Percentiles rank a stretch among this genome's conserved stretches.
Conservation (phyloP, 2,113 vertebrate species). For the Pachycephala philippinensis region DNA sequence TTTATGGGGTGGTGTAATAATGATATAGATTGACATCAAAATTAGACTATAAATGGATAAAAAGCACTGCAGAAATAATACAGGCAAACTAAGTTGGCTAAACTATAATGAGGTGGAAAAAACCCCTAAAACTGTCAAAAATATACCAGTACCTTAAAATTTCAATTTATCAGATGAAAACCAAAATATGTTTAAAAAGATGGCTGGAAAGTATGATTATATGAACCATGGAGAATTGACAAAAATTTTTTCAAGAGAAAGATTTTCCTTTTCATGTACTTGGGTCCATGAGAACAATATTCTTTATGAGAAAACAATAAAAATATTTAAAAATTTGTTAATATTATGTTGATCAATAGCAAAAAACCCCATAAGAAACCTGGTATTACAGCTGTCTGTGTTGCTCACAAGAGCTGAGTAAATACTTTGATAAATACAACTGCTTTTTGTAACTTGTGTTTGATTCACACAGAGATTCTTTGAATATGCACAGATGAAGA, state of each 20-base stretch:
- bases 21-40: not conserved
- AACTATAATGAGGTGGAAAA: not conserved
- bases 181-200: not conserved
- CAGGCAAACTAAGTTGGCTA: not conserved
- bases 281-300: not conserved
- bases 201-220: not conserved
- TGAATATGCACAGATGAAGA: conserved; percentile 35
- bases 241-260: not conserved
- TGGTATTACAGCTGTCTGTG: not conserved
- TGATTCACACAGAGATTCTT: not conserved
- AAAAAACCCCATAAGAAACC: accelerated
- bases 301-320: not conserved
- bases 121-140: accelerated
- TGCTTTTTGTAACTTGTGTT: not conserved
- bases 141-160: not conserved
- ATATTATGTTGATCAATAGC: not conserved
- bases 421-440: not conserved
- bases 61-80: not conserved
- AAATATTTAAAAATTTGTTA: not conserved
- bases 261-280: not conserved
- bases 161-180: not conserved
- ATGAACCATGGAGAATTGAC: not conserved
- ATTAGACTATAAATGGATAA: not conserved
- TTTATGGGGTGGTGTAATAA: not conserved
- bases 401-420: not conserved